Base-by-base conservation (phyloP, 2,888 invertebrate species). In the Pyrrhosoma nymphula region DNA sequence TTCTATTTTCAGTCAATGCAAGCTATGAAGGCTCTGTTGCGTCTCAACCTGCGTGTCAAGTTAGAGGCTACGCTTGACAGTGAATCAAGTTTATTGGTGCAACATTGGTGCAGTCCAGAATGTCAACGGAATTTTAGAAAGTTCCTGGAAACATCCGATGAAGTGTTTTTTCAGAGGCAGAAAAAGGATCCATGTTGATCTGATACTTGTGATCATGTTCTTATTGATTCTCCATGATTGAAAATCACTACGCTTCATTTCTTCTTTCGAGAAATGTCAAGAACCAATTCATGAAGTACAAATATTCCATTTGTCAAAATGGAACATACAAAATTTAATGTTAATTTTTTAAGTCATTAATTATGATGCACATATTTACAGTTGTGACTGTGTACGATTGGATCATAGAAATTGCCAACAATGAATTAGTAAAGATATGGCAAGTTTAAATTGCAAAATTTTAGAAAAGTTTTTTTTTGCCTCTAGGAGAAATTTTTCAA, bases 41-140 rank as follows among this genome's bases (percentile, higher is more conserved):
- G 97, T 96, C 97, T 97, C 96, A 98, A 97, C 96, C 97, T 98
- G 95, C 97, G 97, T 95, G 97, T 97, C 95, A 97, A 97, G 96
- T 96, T 98, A 95, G 98, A 98, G 96, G 97, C 97, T 56, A 97
- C 98, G 93, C 97, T 98, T 96, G 98, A 98, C 96, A 97, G 97
- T 8, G 98, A 98, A 97, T 97, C 98, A 95, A 98, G 98, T 96
- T 97, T 98, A 60, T 97, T 99, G 95, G 97, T 98, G 12, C 97
- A 98, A 96, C 98, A 98, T 96, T 99, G 99, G 99, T 97, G 97
- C 95, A 98, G 98, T 3, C 96, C 97, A 0, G 98, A 98, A 96
- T 98, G 98, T 96, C 98, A 98, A 96, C 97, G 97, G 39, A 96
- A 96, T 95, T 97, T 97, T 30, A 96, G 96, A 90, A 96, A 96